Evolutionary conservation across 2,113 vertebrate species (phyloP), one percentile per base, ranked within the genome.

Genomic region (Orycteropus afer): DNA sequence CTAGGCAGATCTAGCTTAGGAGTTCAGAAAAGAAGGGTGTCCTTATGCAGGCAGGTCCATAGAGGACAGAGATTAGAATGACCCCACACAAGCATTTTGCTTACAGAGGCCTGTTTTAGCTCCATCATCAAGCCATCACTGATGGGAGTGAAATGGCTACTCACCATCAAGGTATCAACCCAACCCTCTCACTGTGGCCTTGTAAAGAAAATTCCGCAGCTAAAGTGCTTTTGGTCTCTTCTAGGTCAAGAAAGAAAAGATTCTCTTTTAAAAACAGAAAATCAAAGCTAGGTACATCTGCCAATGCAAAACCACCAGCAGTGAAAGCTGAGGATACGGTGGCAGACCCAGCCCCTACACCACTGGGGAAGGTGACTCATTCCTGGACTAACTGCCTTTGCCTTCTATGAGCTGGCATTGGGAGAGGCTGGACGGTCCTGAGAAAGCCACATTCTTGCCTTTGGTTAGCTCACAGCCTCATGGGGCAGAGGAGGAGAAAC

Each of bases 91-190:
- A 67, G 65, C 34, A 6, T 67, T 65, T 65, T 13, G 29, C 32
- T 86, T 69, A 18, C 0, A 4, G 17, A n/a, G 27, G 8, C n/a
- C 0, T 45, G 55, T 23, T 40, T 47, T n/a, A 55, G 63, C 22
- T 25, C 34, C 0, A 0, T n/a, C 13, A 11, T 29, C 11, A 47
- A 29, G 34, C 18, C 76, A 15, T 27, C 11, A 25, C 7, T 15
- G 20, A 14, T 9, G 32, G 42, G n/a, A 63, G 23, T 29, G 23
- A 53, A 57, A 27, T 0, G 5, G 20, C 12, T 13, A 6, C 51
- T 23, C 27, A 10, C 7, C 7, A 57, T 4, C 67, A 37, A 14
- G 2, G 11, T 20, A 14, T 74, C n/a, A n/a, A n/a, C n/a, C n/a
- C 67, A 37, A 27, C 45, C 51, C 22, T 45, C 18, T 22, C n/a